These are phyloP conservation scores for Deroplatys truncata DNA, from an alignment of 2,888 invertebrate species.

Conservation along the genomic window DNA sequence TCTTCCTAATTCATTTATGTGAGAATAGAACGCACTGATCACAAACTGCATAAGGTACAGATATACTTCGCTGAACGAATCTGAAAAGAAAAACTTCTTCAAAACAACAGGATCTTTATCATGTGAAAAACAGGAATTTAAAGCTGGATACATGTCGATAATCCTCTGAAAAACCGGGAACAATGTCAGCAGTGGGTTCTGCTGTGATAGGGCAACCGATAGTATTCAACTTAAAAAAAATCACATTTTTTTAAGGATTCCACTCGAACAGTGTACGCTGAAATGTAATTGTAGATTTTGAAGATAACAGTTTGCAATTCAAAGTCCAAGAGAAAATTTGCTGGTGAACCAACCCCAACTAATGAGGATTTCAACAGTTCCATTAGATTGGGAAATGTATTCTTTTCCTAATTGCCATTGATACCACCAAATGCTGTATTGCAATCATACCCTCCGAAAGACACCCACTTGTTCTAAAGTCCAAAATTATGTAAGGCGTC, in stretches of 20 bases:
- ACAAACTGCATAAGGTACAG: no score
- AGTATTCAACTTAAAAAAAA: background rate
- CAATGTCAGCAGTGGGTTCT: background rate
- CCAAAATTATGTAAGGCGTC: no score
- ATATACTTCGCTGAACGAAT: background rate
- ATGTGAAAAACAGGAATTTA: background rate
- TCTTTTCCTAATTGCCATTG: no score
- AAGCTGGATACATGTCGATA: background rate
- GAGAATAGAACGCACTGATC: no score
- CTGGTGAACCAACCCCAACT: no score
- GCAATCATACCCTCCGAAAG: no score
- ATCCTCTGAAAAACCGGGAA: background rate
- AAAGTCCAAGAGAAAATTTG: no score
- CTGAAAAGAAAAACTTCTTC: background rate
- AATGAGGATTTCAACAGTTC: no score
- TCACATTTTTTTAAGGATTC: background rate
- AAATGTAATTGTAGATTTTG: background rate
- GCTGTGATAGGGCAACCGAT: background rate
- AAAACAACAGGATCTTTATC: background rate
- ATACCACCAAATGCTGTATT: no score
- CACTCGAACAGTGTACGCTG: background rate
- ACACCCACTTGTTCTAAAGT: no score
- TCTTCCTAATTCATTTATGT: no score
- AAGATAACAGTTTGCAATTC: background rate
- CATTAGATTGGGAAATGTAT: no score